A percentile compares a stretch with the other conserved stretches of the same genome.
Evolutionary conservation across 1,140 invertebrate genomes (phyloP).

Genomic region (Drosophila gunungcola): DNA sequence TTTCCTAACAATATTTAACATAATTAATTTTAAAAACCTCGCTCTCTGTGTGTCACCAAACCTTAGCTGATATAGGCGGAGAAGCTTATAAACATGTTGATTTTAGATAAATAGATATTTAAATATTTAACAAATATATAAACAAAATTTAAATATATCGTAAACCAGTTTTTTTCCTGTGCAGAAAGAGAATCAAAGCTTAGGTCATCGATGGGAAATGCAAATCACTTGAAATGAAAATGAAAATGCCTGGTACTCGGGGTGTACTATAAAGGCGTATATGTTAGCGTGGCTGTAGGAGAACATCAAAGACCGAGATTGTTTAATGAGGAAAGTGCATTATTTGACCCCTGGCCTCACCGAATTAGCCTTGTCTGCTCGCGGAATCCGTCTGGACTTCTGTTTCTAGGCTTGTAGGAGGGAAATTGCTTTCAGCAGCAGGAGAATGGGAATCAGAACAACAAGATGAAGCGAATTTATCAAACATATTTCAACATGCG

Average conservation of each 20-base stretch:
- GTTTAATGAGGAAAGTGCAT: slow-evolving; percentile 73
- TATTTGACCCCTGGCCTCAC: slow-evolving; percentile 60
- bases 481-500: slow-evolving; percentile 68
- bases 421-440: slow-evolving; percentile 72
- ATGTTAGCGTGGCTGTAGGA: slow-evolving; percentile 3
- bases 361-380: slow-evolving; percentile 43
- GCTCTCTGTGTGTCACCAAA: not conserved
- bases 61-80: too few species aligned
- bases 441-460: slow-evolving; percentile 20
- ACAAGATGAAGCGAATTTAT: slow-evolving; percentile 47
- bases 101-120: too few species aligned
- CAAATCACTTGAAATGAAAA: slow-evolving; percentile 73
- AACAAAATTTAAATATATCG: too few species aligned
- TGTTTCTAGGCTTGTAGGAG: slow-evolving; percentile 21
- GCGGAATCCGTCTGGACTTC: slow-evolving; percentile 29
- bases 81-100: too few species aligned
- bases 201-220: slow-evolving; percentile 38
- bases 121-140: too few species aligned
- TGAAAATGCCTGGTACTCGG: slow-evolving; percentile 11
- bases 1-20: too few species aligned
- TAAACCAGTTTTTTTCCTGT: slow-evolving; percentile 4
- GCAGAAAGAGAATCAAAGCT: slow-evolving; percentile 18
- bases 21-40: not conserved
- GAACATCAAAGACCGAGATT: slow-evolving; percentile 66
- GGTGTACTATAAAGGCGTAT: slow-evolving; percentile 14